A percentile compares a stretch with the other conserved stretches of the same genome.
phyloP scores from a whole-genome alignment of 2,113 vertebrate species.

The Myanophis thanlyinensis region DNA sequence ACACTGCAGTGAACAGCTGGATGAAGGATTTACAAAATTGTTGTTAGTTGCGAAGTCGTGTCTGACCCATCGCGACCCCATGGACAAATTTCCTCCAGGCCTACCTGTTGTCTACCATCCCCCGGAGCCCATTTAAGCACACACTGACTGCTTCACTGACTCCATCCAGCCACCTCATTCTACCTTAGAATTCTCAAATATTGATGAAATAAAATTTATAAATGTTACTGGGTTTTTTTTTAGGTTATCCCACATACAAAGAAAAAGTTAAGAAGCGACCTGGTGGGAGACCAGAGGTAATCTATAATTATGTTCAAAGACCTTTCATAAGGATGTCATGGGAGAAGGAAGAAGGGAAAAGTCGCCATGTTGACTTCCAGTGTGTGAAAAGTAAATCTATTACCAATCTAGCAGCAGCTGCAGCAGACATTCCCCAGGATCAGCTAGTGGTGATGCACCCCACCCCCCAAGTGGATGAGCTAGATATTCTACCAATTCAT shows the following conservation, averaged over 20 bases:
- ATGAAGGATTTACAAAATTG: neutral
- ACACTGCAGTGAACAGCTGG: neutral
- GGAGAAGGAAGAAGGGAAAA: slow-evolving; percentile 99
- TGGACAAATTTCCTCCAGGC: no score
- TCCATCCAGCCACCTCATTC: no score
- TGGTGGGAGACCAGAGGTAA: slow-evolving; percentile 93
- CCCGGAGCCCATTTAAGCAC: no score
- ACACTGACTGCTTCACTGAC: no score
- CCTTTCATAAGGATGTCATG: slow-evolving; percentile 99
- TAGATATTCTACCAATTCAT: slow-evolving; percentile 91
- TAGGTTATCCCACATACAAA: slow-evolving; percentile 97
- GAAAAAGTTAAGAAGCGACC: slow-evolving; percentile 99
- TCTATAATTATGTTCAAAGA: slow-evolving; percentile 98
- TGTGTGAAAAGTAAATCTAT: slow-evolving; percentile 99
- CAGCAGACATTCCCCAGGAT: slow-evolving; percentile 96
- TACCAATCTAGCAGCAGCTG: slow-evolving; percentile 93
- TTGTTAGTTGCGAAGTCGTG: no score
- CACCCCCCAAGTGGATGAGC: slow-evolving; percentile 94
- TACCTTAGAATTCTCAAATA: neutral
- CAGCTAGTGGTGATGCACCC: slow-evolving; percentile 96
- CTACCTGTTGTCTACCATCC: no score
- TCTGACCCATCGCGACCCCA: no score
- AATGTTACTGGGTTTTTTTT: neutral
- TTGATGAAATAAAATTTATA: neutral
- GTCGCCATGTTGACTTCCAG: slow-evolving; percentile 97